Evolutionary conservation across 2,888 invertebrate genomes (phyloP).

Genomic region (Sphaerophoria taeniata): DNA sequence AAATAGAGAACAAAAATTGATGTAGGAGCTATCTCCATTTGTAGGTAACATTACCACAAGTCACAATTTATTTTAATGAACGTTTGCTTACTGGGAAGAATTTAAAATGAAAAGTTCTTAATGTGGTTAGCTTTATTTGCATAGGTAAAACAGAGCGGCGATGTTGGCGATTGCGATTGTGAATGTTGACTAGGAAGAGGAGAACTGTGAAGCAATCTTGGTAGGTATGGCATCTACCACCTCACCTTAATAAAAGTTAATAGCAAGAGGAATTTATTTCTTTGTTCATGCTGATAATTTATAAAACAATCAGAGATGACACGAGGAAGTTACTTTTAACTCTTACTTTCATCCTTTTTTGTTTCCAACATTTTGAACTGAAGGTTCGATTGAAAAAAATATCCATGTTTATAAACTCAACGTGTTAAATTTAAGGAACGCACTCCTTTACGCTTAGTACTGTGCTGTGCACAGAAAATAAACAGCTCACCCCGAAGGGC

Average conservation of each 20-base stretch:
- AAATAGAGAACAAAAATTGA: conserved; percentile 56
- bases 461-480: conserved; percentile 46
- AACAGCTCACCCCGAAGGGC: conserved; percentile 8
- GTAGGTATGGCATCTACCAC: background rate
- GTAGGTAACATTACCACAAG: conserved; percentile 63
- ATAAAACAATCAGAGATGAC: too few relatives aligned
- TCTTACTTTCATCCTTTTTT: too few relatives aligned
- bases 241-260: conserved; percentile 21
- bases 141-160: conserved; percentile 20
- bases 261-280: conserved; percentile 1
- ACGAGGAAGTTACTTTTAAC: too few relatives aligned
- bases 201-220: background rate
- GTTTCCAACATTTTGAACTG: background rate
- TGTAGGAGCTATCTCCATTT: conserved; percentile 52
- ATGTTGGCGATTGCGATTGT: background rate
- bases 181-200: background rate
- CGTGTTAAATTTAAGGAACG: conserved; percentile 29
- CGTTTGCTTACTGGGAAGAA: conserved; percentile 67
- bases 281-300: conserved; percentile 12
- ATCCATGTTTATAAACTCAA: too few relatives aligned
- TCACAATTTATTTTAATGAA: conserved; percentile 72
- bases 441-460: too few relatives aligned
- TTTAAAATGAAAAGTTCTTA: conserved; percentile 68
- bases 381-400: too few relatives aligned
- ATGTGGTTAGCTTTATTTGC: conserved; percentile 38